These are phyloP conservation scores for Melanotaenia boesemani DNA, from an alignment of 2,797 vertebrate genomes.

Conservation along the genomic window DNA sequence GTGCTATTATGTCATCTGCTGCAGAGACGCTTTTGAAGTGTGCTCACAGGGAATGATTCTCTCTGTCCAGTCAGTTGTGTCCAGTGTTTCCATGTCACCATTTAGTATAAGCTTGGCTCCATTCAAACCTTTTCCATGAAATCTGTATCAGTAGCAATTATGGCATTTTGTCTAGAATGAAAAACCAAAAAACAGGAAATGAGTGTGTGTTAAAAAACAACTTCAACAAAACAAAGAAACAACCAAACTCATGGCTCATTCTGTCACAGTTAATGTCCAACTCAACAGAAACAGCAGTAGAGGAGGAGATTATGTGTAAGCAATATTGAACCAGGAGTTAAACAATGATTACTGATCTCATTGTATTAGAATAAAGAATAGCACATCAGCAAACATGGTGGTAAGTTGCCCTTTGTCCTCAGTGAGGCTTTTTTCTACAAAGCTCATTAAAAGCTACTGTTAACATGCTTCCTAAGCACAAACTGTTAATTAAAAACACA, in stretches of 20 bases:
- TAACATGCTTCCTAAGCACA: conserved; percentile 82
- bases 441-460: conserved; percentile 78
- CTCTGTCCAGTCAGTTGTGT: too few species aligned
- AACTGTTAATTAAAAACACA: conserved; percentile 82
- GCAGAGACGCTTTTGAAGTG: background rate
- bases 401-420: conserved; percentile 72
- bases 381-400: conserved; percentile 68
- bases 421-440: conserved; percentile 66
- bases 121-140: background rate
- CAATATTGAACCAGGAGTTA: conserved; percentile 60
- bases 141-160: background rate
- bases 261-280: conserved; percentile 38
- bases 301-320: conserved; percentile 39
- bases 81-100: too few species aligned
- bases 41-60: too few species aligned
- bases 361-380: conserved; percentile 69
- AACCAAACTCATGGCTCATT: conserved; percentile 28
- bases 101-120: too few species aligned
- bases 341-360: conserved; percentile 71
- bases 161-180: background rate
- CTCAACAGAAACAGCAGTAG: conserved; percentile 30
- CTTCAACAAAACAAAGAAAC: background rate
- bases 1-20: background rate
- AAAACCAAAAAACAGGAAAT: background rate
- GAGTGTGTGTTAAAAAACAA: background rate